phyloP scores from a whole-genome alignment of 2,797 vertebrate species.

The Hypotaenidia okinawae region DNA sequence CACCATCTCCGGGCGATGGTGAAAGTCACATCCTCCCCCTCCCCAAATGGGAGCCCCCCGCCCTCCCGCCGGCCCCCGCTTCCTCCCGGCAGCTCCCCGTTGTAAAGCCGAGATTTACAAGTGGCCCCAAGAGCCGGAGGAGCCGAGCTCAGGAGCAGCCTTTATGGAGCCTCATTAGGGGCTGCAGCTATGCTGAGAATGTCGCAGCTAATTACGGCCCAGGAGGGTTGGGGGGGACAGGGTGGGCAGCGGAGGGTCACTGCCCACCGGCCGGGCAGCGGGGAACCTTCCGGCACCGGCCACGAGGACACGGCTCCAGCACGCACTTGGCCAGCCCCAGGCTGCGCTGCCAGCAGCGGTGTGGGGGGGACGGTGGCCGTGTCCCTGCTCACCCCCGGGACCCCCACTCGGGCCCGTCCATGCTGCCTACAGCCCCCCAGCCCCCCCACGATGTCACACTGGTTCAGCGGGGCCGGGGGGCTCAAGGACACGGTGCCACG shows the following conservation, averaged over 20 bases:
- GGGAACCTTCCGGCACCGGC: neutral
- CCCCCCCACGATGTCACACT: neutral
- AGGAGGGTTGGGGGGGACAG: neutral
- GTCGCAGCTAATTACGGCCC: constrained; percentile 28
- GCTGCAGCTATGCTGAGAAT: constrained; percentile 66
- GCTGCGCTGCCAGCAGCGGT: neutral
- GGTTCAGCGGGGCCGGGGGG: neutral
- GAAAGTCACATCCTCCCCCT: neutral
- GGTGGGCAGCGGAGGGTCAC: neutral
- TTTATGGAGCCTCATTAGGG: constrained; percentile 72
- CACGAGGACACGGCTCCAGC: neutral
- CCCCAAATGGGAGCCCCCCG: neutral
- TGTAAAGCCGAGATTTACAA: constrained; percentile 64
- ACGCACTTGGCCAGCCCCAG: neutral
- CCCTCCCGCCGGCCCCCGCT: neutral
- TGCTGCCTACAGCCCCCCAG: neutral
- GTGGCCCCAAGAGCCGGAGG: constrained; percentile 23
- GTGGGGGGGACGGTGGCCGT: neutral
- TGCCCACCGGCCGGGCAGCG: neutral
- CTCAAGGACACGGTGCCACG: accelerated
- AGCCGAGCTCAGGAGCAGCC: constrained; percentile 11
- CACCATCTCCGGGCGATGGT: accelerated
- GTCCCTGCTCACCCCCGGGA: neutral
- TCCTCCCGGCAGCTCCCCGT: neutral
- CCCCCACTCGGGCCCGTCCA: too few relatives aligned